Percentiles rank a stretch among this genome's conserved stretches.
Conservation (phyloP, 2,888 invertebrate genomes). For the Sialis fuliginosa region DNA sequence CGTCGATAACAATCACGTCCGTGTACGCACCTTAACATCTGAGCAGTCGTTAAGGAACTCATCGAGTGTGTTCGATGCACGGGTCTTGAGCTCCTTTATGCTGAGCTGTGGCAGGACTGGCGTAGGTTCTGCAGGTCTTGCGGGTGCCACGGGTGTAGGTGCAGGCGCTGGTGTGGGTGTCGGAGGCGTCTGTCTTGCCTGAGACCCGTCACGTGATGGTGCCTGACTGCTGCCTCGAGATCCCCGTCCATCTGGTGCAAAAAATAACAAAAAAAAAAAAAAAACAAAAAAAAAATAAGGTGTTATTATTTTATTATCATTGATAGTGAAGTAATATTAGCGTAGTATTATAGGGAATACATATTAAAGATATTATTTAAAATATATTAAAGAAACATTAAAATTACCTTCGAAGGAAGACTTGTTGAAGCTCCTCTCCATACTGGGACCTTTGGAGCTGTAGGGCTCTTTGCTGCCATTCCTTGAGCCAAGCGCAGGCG, state of each 20-base stretch:
- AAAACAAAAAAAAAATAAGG: neutral
- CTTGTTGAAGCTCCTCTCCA: conserved; percentile 17
- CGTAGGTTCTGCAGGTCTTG: conserved; percentile 13
- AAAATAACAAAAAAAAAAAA: neutral
- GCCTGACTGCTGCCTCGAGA: conserved; percentile 41
- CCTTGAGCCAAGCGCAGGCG: conserved; percentile 7
- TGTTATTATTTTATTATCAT: too few species aligned
- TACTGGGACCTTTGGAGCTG: conserved; percentile 23
- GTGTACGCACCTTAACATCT: neutral
- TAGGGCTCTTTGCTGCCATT: conserved; percentile 19
- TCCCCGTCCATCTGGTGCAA: conserved; percentile 25
- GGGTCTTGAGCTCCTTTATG: conserved; percentile 16
- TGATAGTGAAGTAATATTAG: too few species aligned
- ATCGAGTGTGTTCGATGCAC: conserved; percentile 19
- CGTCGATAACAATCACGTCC: neutral
- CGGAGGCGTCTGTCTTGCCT: conserved; percentile 16
- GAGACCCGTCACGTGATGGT: conserved; percentile 23
- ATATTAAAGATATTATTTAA: too few species aligned
- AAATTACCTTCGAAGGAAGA: conserved; percentile 2
- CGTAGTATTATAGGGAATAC: too few species aligned
- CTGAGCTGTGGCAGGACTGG: conserved; percentile 6
- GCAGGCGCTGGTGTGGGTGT: conserved; percentile 15
- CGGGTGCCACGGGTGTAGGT: conserved; percentile 1
- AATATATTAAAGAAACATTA: too few species aligned
- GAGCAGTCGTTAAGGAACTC: conserved; percentile 20